Base-by-base conservation (phyloP, 2,888 invertebrate species). In the Rosalia funebris region DNA sequence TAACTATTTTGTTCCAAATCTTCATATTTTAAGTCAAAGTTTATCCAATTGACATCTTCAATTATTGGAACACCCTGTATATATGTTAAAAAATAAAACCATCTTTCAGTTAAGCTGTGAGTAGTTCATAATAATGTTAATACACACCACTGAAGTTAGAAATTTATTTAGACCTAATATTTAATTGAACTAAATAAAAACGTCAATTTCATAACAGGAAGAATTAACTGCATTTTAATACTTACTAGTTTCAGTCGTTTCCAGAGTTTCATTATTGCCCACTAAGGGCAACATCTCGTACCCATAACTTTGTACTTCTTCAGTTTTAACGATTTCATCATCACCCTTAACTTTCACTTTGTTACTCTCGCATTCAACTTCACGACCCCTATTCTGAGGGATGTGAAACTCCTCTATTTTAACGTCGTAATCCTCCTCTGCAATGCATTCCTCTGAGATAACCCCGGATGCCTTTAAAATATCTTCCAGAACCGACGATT, bases 391-490 rank as follows among this genome's bases (percentile, higher is more conserved):
- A 19, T 32, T 58, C 44, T 60, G 57, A 11, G 52, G 62, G 56
- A 74, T 72, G 25, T 71, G 66, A 58, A 72, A 72, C 48, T 74
- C 73, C 34, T 73, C 71, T 19, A 71, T 71, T 60, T 73, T 71
- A 2, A 57, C 46, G 36, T 73, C 72, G 37, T 67, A 71, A 69
- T 74, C 72, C 20, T 73, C 74, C 20, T 73, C 74, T 1, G 52
- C 58, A 10, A 55, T 20, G 41, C 56, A 36, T 11, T 65, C 69
- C 12, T 62, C 66, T 12, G 60, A 46, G 36, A 66, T 64, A 2
- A 70, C 68, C 9, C 69, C 69, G 1, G 70, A 63, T 0, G 69
- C 64, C 44, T 71, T 73, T 46, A 69, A 41, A 45, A 67, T 65
- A 41, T 73, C 69, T 4, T 66, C 71, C 46, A 71, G 58, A 39